Percentiles rank a stretch among this genome's conserved stretches.
These are phyloP conservation scores for Microcebus tavaratra DNA, from an alignment of 2,113 vertebrate species.

Conservation along the genomic window DNA sequence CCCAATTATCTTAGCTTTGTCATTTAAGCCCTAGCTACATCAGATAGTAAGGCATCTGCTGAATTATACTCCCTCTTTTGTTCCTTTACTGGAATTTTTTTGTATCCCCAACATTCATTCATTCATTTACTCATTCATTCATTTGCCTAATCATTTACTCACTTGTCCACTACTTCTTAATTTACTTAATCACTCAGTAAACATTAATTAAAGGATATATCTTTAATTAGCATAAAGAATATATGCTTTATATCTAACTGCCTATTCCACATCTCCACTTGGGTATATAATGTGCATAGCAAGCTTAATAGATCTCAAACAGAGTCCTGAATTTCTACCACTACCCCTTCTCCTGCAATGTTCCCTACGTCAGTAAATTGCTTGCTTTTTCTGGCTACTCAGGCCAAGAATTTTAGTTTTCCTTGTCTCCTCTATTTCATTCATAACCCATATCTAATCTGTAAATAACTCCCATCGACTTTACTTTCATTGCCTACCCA, in stretches of 20 bases:
- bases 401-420: neutral
- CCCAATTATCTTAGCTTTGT: neutral
- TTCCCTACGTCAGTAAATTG: neutral
- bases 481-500: neutral
- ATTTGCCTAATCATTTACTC: neutral
- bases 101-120: neutral
- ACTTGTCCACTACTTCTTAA: neutral
- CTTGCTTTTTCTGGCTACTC: neutral
- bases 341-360: neutral
- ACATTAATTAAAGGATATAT: neutral
- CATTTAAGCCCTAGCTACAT: neutral
- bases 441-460: neutral
- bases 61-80: neutral
- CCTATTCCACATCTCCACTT: neutral
- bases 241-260: neutral
- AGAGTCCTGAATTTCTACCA: neutral
- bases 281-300: neutral
- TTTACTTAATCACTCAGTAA: neutral
- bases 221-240: neutral
- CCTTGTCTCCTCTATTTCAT: neutral
- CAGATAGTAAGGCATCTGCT: neutral
- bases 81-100: slow-evolving; percentile 14
- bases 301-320: neutral
- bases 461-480: neutral
- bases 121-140: neutral